Evolutionary conservation across 1,140 invertebrate species (phyloP), one percentile per base, ranked within the genome.

Genomic region (Coelopa frigida): DNA sequence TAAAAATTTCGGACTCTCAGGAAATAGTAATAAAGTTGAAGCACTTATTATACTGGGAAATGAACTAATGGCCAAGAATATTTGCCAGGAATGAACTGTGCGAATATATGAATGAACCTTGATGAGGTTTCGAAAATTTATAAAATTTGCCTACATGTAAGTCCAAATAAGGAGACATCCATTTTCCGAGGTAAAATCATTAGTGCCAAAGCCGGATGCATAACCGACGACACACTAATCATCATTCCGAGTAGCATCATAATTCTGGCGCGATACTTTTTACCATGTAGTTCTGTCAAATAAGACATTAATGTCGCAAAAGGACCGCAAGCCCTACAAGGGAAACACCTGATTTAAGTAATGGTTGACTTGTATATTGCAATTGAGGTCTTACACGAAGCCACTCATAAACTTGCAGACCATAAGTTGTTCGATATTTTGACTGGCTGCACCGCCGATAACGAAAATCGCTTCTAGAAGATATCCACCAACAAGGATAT

Each of bases 391-490:
- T 47, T 48, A 90, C 87, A 87, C 74, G 43, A 87, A 77, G 17
- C 88, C 87, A 52, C 80, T 83, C 23, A 83, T 61, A 56, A 87
- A 86, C 62, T 87, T 81, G 18, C 83, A 78, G 2, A 82, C 54
- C n/a, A 87, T 72, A 8, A 91, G 73, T 47, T 81, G 74, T 40
- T 73, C 74, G 50, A 81, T 85, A 37, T 73, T 78, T 59, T 85
- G 85, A 17, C 84, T 81, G 15, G 84, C 67, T 24, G 81, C 77
- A 5, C 80, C 77, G 0, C 76, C 53, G 3, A 87, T 52, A 17
- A 82, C 82, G 27, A 80, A 76, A 3, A 88, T 51, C 2, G 78
- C 79, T 49, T 87, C 78, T 0, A 80, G 60, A 26, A 82, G 67
- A 53, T 83, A 82, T 1, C 85, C 85, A 51, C 76, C 77, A 15